These are phyloP conservation scores for Murina feae DNA, from an alignment of 2,113 vertebrate genomes.

Conservation along the genomic window DNA sequence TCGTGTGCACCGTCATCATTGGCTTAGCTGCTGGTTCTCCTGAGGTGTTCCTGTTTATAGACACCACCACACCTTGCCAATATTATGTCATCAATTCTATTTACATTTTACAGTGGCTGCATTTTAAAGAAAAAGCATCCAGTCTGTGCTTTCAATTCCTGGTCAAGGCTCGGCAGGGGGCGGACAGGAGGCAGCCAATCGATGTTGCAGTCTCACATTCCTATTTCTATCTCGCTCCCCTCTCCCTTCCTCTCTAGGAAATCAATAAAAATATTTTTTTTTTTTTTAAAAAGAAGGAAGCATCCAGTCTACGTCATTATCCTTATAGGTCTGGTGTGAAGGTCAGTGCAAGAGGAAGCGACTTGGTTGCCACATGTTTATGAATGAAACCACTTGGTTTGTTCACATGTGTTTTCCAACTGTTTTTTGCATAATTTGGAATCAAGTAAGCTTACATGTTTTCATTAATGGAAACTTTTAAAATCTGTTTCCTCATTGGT, in stretches of 20 bases:
- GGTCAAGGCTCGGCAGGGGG: background rate
- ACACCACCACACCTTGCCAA: background rate
- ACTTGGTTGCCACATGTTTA: background rate
- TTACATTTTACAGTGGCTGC: conserved; percentile 17
- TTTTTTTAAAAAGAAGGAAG: background rate
- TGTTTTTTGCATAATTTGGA: background rate
- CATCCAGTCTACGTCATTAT: background rate
- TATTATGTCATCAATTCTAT: background rate
- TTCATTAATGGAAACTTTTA: conserved; percentile 20
- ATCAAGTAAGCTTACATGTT: conserved; percentile 31
- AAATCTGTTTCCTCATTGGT: conserved; percentile 34
- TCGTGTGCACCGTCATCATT: background rate
- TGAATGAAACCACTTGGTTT: background rate
- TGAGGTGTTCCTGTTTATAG: background rate
- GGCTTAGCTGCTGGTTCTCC: background rate
- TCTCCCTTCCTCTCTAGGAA: background rate
- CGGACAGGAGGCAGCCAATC: background rate
- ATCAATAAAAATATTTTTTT: background rate
- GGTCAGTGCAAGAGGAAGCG: background rate
- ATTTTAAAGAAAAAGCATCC: background rate
- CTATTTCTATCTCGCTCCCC: background rate
- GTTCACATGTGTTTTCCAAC: background rate
- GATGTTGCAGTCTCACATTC: background rate
- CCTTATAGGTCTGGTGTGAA: background rate
- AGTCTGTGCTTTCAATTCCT: background rate